Evolutionary conservation across 2,797 vertebrate species (phyloP).

Genomic region (Pseudochirops corinnae): DNA sequence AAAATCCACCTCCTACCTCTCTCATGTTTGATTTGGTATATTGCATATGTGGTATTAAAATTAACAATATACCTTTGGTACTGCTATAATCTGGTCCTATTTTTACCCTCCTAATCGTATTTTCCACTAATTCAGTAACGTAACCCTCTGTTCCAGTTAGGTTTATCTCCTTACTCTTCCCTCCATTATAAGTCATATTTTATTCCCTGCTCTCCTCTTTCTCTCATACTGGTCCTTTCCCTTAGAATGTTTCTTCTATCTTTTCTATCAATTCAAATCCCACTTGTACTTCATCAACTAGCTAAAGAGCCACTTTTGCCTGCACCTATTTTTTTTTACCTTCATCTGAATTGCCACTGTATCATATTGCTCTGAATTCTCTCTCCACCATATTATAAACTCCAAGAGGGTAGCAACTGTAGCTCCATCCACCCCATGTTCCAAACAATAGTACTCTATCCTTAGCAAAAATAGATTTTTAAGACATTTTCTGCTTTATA

Average conservation of each 20-base stretch:
- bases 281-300: background rate
- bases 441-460: background rate
- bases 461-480: background rate
- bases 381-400: background rate
- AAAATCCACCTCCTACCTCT: background rate
- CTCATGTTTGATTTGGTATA: background rate
- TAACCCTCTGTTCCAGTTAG: background rate
- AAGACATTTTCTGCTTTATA: background rate
- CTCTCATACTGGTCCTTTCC: background rate
- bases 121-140: background rate
- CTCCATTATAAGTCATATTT: accelerated
- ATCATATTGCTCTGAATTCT: background rate
- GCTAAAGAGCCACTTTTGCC: background rate
- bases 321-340: background rate
- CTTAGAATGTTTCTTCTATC: too few relatives aligned
- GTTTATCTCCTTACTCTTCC: background rate
- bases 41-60: background rate
- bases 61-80: background rate
- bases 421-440: background rate
- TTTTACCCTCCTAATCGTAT: background rate
- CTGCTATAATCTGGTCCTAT: background rate
- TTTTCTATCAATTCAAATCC: background rate
- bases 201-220: background rate
- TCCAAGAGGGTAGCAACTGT: background rate
- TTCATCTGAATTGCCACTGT: background rate